Base-by-base conservation (phyloP, 1,140 invertebrate species). In the Papilio xuthus region DNA sequence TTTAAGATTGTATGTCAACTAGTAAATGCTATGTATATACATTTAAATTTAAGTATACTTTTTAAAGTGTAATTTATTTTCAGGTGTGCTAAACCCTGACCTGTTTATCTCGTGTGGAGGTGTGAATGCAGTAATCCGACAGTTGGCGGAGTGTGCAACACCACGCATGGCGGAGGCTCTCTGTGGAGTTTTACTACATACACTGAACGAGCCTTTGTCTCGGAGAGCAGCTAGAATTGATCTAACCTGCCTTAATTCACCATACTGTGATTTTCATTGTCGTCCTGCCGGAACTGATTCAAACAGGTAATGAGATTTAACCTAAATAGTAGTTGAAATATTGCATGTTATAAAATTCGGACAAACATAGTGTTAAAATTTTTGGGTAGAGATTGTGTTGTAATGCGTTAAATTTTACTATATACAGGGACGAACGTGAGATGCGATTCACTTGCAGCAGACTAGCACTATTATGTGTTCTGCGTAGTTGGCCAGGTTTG, bases 241-340 rank as follows among this genome's bases (percentile, higher is more conserved):
- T 85, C 93, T 99, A n/a, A 94, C 97, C 83, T 97, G 96, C 87
- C 94, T 99, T 4, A 96, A 98, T 60, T 97, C 98, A 1, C 98
- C 98, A 3, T 99, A 98, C 85, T 99, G 98, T 84, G 98, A 99
- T 94, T 97, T 98, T 84, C 97, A 98, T 87, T 97, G 96, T 95
- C 90, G 96, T 90, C 90, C 96, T 84, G 90, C 95, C 82, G 92
- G 95, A 84, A 92, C 94, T 94, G 94, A 95, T 88, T 87, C 95
- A 88, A 94, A 94, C 86, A 95, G 95, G 95, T 95, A 85, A 37
- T 37, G 32, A 37, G 32, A 7, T 37, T 6, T 37, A 37, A 37
- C 7, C 32, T 37, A 37, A 37, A 37, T 37, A 7, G 7, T 37
- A 6, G 2, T 37, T 37, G 32, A 37, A 37, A 1, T 37, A 37